phyloP scores from a whole-genome alignment of 1,140 invertebrate genomes.

The Melitaea cinxia region DNA sequence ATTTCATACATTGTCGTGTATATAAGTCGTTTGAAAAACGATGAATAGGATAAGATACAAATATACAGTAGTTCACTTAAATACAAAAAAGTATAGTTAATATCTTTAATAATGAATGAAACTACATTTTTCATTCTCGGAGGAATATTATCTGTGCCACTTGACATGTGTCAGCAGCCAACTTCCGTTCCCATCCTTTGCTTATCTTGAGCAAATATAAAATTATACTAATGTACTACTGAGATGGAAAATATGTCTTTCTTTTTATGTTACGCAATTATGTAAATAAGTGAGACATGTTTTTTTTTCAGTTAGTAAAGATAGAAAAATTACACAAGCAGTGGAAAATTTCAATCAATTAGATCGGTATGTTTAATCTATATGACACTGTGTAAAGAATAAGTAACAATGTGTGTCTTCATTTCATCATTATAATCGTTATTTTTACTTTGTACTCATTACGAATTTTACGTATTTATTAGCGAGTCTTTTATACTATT shows the following conservation, averaged over 20 bases:
- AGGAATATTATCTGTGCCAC: constrained; percentile 50
- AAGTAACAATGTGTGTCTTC: too few relatives aligned
- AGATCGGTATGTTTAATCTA: too few relatives aligned
- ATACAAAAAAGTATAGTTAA: not conserved
- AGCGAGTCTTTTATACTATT: too few relatives aligned
- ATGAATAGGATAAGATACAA: not conserved
- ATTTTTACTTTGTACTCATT: too few relatives aligned
- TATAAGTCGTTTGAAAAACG: not conserved
- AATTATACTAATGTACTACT: constrained; percentile 62
- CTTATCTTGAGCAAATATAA: constrained; percentile 76
- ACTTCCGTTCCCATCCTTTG: constrained; percentile 72
- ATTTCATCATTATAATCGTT: too few relatives aligned
- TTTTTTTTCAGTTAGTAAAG: constrained; percentile 23
- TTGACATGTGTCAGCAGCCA: constrained; percentile 57
- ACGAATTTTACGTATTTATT: too few relatives aligned
- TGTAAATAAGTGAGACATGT: constrained; percentile 42
- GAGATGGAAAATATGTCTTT: constrained; percentile 53
- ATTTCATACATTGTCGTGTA: too few relatives aligned
- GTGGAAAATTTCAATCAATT: constrained; percentile 21
- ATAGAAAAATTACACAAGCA: constrained; percentile 14
- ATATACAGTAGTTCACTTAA: not conserved
- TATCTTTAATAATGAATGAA: constrained; percentile 7
- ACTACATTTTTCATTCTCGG: constrained; percentile 38
- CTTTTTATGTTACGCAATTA: constrained; percentile 50
- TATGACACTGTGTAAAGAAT: too few relatives aligned